Conservation (phyloP, 1,140 invertebrate species). For the Pristionchus pacificus region DNA sequence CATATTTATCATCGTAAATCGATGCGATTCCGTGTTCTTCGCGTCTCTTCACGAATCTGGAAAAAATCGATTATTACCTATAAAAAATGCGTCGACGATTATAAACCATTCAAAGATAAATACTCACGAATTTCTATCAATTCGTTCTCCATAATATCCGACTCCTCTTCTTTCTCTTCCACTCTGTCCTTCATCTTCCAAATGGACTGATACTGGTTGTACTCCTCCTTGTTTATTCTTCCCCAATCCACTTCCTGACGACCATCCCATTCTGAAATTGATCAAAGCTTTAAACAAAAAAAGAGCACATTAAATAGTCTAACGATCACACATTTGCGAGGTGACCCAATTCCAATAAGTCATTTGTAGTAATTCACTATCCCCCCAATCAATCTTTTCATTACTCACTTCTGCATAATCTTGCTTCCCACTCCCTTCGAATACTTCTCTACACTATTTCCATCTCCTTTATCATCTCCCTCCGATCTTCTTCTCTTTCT, state of each 20-base stretch:
- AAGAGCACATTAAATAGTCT: background rate
- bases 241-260: conserved; percentile 64
- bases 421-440: conserved; percentile 58
- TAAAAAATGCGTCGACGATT: too few relatives aligned
- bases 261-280: conserved; percentile 65
- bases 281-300: conserved; percentile 50
- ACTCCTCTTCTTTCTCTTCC: conserved; percentile 21
- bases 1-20: conserved; percentile 10
- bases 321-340: conserved; percentile 1
- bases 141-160: conserved; percentile 31
- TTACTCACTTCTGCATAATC: conserved; percentile 10
- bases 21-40: conserved; percentile 15
- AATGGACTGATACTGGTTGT: conserved; percentile 24
- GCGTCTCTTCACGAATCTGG: conserved; percentile 15
- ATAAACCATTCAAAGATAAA: too few relatives aligned
- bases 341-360: background rate
- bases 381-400: background rate
- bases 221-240: conserved; percentile 39
- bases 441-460: conserved; percentile 58
- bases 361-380: background rate
- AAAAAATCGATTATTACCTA: too few relatives aligned
- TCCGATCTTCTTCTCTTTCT: background rate
- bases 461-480: conserved; percentile 12
- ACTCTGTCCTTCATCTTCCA: conserved; percentile 29
- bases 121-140: conserved; percentile 19